These are phyloP conservation scores for Intellagama lesueurii DNA, from an alignment of 2,797 vertebrate species.

Conservation along the genomic window DNA sequence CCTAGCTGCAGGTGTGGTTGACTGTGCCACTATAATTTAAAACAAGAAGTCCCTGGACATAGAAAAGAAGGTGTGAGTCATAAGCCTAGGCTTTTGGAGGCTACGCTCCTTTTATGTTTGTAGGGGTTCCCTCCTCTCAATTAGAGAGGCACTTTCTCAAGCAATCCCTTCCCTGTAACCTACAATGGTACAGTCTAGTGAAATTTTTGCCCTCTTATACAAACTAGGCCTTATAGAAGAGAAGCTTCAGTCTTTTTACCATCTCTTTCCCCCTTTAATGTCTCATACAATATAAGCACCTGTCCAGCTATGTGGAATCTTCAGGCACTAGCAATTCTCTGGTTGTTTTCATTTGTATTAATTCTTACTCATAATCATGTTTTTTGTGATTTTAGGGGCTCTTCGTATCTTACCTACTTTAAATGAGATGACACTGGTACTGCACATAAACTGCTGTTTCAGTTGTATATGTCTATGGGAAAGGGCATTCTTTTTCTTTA, in stretches of 20 bases:
- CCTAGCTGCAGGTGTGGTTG: background rate
- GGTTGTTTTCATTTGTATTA: background rate
- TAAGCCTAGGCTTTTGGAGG: background rate
- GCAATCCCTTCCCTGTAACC: background rate
- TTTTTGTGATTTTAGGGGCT: background rate
- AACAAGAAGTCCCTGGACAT: background rate
- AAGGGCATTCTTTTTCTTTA: background rate
- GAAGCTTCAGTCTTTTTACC: background rate
- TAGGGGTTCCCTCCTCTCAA: background rate
- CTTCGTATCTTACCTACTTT: slow-evolving; percentile 1
- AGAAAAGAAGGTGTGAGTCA: background rate
- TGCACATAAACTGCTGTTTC: background rate
- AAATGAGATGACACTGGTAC: background rate
- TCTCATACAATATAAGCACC: background rate
- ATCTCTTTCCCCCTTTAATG: background rate
- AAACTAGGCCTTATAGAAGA: slow-evolving; percentile 13
- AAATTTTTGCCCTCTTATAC: background rate
- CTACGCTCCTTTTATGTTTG: background rate
- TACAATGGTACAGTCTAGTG: background rate
- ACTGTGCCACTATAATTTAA: background rate
- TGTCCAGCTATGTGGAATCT: background rate
- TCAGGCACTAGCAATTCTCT: background rate
- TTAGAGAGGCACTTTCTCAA: too few relatives aligned
- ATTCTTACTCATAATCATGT: background rate
- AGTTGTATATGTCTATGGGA: background rate